These are phyloP conservation scores for Morelia viridis DNA, from an alignment of 2,797 vertebrate genomes.

Conservation along the genomic window DNA sequence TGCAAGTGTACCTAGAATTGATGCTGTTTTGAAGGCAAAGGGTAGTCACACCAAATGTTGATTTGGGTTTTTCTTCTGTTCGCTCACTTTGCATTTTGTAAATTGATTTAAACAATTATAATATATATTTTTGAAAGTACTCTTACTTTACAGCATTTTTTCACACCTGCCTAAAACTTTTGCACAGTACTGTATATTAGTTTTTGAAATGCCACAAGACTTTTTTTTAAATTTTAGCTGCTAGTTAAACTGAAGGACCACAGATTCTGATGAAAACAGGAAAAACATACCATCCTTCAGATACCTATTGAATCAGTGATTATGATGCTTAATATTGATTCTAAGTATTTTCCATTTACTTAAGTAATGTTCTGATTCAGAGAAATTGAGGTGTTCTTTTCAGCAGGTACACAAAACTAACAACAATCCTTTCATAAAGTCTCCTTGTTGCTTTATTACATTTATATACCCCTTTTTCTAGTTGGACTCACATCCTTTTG, in stretches of 20 bases:
- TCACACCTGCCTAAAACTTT: no score
- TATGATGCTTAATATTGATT: not conserved
- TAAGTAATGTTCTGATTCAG: not conserved
- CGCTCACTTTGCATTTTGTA: no score
- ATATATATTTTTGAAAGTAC: no score
- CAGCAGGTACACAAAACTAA: not conserved
- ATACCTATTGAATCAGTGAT: not conserved
- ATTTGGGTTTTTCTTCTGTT: no score
- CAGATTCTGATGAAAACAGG: slow-evolving; percentile 39
- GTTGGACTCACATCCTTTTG: no score
- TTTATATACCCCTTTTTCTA: not conserved
- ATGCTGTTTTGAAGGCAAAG: no score
- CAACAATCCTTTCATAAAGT: not conserved
- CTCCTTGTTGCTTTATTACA: not conserved
- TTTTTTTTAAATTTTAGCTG: not conserved
- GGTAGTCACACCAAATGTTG: no score
- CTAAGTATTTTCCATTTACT: not conserved
- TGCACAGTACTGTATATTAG: not conserved
- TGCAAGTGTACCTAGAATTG: no score
- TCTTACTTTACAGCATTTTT: no score
- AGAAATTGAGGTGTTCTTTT: not conserved
- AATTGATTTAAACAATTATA: no score
- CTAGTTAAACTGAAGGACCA: not conserved
- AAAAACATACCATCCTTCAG: not conserved
- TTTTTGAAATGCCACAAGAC: not conserved